Evolutionary conservation across 2,888 invertebrate species (phyloP), one percentile per base, ranked within the genome.

Genomic region (Tribolium freemani): DNA sequence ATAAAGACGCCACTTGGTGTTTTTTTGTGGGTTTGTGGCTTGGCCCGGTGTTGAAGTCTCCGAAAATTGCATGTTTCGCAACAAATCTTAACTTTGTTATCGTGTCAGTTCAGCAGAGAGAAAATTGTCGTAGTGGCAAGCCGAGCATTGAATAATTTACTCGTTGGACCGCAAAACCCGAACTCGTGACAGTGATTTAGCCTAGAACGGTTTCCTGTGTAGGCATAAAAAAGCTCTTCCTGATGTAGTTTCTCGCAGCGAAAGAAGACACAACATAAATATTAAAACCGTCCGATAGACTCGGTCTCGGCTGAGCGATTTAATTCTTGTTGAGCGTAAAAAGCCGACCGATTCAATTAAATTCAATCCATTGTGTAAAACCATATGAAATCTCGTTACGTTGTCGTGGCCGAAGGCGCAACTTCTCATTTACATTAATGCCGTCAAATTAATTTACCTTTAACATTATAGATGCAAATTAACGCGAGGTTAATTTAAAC

Each of bases 381-480:
- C 69, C 58, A 76, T 76, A 77, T 75, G 75, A 76, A 76, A 76
- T 75, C 78, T 78, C 73, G 78, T 78, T 78, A 58, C 30, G 30
- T 64, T 73, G 67, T 61, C 26, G 26, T 69, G 8, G 38, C 38
- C 38, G 38, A 38, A 38, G 38, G 38, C 53, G 54, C 53, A 53
- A 70, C 53, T 80, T 75, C 80, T 78, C 80, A 80, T 80, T 80
- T 79, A 76, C 80, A 80, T 81, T 79, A 80, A 78, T 79, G 76
- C 79, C 82, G 81, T 81, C 82, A 82, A 81, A 81, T 82, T 82
- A 82, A 82, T 82, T 82, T 80, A 80, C 74, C 75, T 78, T 78
- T 67, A 75, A 78, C 79, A 80, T 82, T 81, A 80, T 76, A 79
- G 79, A 82, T 82, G 82, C 80, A 82, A 82, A 82, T 82, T 80